A percentile compares a stretch with the other conserved stretches of the same genome.
phyloP scores from a whole-genome alignment of 1,140 invertebrate species.

The Fopius arisanus region DNA sequence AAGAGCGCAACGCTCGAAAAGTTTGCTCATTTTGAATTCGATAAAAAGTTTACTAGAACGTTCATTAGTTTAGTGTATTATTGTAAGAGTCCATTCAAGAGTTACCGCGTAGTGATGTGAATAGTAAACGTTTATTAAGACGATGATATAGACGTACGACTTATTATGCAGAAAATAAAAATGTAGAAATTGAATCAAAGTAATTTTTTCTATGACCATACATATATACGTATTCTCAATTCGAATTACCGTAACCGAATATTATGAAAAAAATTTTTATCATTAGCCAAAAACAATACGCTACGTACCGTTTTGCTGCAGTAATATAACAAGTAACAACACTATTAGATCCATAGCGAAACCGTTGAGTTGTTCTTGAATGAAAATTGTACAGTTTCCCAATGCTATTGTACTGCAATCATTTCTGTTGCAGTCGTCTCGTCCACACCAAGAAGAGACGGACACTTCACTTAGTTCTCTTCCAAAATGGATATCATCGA shows the following conservation, averaged over 20 bases:
- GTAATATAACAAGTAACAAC: slow-evolving; percentile 46
- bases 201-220: neutral
- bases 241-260: neutral
- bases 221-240: neutral
- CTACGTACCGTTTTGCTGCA: slow-evolving; percentile 52
- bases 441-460: neutral
- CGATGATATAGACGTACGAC: neutral
- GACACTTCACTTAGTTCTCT: neutral
- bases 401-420: slow-evolving; percentile 9
- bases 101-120: too few species aligned
- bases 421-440: slow-evolving; percentile 15
- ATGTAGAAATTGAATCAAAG: neutral
- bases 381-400: slow-evolving; percentile 21
- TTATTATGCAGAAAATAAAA: neutral
- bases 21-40: slow-evolving; percentile 22
- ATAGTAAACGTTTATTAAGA: too few species aligned
- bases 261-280: neutral
- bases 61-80: slow-evolving; percentile 10
- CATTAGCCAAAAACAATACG: slow-evolving; percentile 16
- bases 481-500: neutral
- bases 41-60: slow-evolving; percentile 15
- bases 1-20: neutral
- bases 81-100: slow-evolving; percentile 13
- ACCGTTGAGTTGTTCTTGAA: slow-evolving; percentile 28
- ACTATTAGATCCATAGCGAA: slow-evolving; percentile 53